Evolutionary conservation across 2,888 invertebrate species (phyloP), one percentile per base, ranked within the genome.

Genomic region (Xanthorhoe designata): DNA sequence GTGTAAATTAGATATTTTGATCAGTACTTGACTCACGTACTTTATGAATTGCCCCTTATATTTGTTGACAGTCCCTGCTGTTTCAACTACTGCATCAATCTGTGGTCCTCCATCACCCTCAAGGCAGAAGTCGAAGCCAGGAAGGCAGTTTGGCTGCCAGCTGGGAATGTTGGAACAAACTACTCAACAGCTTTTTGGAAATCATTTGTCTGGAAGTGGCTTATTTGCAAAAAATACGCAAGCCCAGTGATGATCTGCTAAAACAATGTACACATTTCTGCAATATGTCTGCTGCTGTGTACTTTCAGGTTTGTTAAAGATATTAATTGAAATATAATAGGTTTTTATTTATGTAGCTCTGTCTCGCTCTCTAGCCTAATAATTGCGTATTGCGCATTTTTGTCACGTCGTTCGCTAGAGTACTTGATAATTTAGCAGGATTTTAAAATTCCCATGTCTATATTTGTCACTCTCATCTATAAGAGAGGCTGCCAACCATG

Each of bases 21-120:
- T n/a, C n/a, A n/a, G n/a, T n/a, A n/a, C n/a, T n/a, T n/a, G n/a
- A n/a, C n/a, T n/a, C n/a, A n/a, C n/a, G n/a, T n/a, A n/a, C n/a
- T n/a, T n/a, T n/a, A n/a, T n/a, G n/a, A n/a, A n/a, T n/a, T n/a
- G n/a, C n/a, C n/a, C n/a, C n/a, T 7, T 32, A 15, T 0, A 0
- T 47, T 47, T 47, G 47, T 54, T 50, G 4, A 19, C 81, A 94
- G 94, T 74, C 76, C 45, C 76, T 82, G 50, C 70, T 93, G 10
- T 94, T 92, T 64, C 86, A 85, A 71, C 73, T 91, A 35, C 73
- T 94, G 19, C 77, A 85, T 66, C 74, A 82, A n/a, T 77, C 82
- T 54, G 79, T 93, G 38, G 60, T 67, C n/a, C 75, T 94, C 35
- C 94, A 94, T 70, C 91, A 94, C 68, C 92, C 93, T 0, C 69